These are phyloP conservation scores for Pachycephala philippinensis DNA, from an alignment of 2,113 vertebrate species.

Conservation along the genomic window DNA sequence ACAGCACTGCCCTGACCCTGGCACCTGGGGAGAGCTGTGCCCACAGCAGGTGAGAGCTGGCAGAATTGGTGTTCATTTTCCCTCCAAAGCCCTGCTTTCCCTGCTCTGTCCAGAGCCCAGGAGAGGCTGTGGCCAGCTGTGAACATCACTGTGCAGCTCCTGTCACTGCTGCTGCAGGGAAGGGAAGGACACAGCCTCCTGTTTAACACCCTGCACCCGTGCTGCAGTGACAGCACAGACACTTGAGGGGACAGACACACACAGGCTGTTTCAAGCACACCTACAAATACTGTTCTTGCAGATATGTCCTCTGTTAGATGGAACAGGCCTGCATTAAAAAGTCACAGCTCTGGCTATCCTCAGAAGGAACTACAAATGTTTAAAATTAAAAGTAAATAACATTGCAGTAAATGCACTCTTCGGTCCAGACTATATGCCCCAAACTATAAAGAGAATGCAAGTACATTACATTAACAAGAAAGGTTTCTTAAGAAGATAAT, in stretches of 20 bases:
- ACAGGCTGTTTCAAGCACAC: not conserved
- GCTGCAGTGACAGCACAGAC: not conserved
- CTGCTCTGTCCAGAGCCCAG: not conserved
- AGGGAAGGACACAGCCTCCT: not conserved
- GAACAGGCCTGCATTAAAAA: not conserved
- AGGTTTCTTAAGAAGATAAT: not conserved
- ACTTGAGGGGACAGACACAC: not conserved
- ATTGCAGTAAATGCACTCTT: not conserved
- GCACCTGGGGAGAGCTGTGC: not conserved
- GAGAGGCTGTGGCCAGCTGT: not conserved
- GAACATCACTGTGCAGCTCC: not conserved
- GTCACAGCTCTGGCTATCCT: not conserved
- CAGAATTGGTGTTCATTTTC: not conserved
- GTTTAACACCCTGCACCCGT: not conserved
- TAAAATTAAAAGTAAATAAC: not conserved
- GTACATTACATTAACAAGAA: not conserved
- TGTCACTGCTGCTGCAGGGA: not conserved
- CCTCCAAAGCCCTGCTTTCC: not conserved
- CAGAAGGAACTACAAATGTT: not conserved
- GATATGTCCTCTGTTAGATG: not conserved
- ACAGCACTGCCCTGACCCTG: not conserved
- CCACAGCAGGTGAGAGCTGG: rapidly evolving
- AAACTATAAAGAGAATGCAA: not conserved
- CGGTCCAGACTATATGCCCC: not conserved
- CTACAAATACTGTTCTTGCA: not conserved